These are phyloP conservation scores for Nylanderia fulva DNA, from an alignment of 1,140 invertebrate genomes.

Conservation along the genomic window DNA sequence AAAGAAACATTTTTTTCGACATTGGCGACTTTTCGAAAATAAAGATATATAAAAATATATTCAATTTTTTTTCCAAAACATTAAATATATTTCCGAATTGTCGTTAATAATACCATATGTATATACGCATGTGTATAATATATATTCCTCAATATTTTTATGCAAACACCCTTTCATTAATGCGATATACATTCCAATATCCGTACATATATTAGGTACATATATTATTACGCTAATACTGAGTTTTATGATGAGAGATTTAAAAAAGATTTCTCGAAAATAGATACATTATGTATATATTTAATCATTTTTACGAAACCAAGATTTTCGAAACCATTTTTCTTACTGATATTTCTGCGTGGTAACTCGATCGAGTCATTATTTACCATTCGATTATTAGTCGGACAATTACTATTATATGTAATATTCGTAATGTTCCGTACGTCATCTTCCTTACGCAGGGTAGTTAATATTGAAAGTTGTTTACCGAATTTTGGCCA, in stretches of 20 bases:
- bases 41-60: not conserved
- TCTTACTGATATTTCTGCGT: slow-evolving; percentile 1
- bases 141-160: not conserved
- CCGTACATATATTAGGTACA: not conserved
- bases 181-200: no score
- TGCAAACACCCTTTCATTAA: not conserved
- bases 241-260: not conserved
- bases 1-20: not conserved
- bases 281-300: slow-evolving; percentile 62
- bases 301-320: slow-evolving; percentile 67
- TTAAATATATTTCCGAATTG: not conserved
- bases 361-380: slow-evolving; percentile 5
- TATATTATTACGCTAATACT: not conserved
- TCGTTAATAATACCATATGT: no score
- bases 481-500: slow-evolving; percentile 79
- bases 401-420: not conserved
- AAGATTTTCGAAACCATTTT: slow-evolving; percentile 71
- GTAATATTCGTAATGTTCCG: slow-evolving; percentile 73
- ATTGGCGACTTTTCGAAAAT: not conserved
- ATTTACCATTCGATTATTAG: slow-evolving; percentile 23
- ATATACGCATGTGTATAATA: not conserved
- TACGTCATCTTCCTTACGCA: slow-evolving; percentile 62
- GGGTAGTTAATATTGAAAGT: slow-evolving; percentile 67
- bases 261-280: slow-evolving; percentile 48
- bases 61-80: not conserved